Conservation (phyloP, 2,888 invertebrate genomes). For the Trimorus sp. region DNA sequence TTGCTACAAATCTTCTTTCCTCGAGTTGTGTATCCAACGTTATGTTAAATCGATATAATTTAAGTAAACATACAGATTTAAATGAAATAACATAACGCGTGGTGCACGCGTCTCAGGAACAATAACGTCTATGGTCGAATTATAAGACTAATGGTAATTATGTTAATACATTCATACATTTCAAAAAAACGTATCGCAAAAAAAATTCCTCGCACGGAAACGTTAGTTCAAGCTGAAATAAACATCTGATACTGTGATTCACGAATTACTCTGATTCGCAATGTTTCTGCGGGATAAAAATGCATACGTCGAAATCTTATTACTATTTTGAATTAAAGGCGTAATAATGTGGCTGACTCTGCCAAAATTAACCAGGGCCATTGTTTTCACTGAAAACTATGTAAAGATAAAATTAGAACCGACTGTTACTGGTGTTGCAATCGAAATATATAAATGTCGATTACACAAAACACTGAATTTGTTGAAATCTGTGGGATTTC, state of each 20-base stretch:
- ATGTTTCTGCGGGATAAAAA: slow-evolving; percentile 20
- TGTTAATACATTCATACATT: slow-evolving; percentile 22
- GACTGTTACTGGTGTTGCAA: background rate
- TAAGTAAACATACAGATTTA: slow-evolving; percentile 16
- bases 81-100: background rate
- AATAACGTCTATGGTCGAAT: slow-evolving; percentile 12
- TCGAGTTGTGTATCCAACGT: no score
- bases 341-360: slow-evolving; percentile 45
- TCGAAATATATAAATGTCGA: background rate
- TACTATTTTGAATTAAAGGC: slow-evolving; percentile 46
- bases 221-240: slow-evolving; percentile 18
- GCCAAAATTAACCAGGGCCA: slow-evolving; percentile 48
- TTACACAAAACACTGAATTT: background rate
- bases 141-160: slow-evolving; percentile 18
- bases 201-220: background rate
- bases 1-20: no score
- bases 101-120: background rate
- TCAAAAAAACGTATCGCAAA: background rate
- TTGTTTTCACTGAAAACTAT: slow-evolving; percentile 45
- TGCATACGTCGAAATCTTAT: slow-evolving; percentile 31
- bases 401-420: background rate
- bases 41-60: no score
- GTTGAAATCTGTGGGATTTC: background rate
- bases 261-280: slow-evolving; percentile 4
- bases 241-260: slow-evolving; percentile 2